phyloP scores from a whole-genome alignment of 2,113 vertebrate genomes.

The Panthera tigris region DNA sequence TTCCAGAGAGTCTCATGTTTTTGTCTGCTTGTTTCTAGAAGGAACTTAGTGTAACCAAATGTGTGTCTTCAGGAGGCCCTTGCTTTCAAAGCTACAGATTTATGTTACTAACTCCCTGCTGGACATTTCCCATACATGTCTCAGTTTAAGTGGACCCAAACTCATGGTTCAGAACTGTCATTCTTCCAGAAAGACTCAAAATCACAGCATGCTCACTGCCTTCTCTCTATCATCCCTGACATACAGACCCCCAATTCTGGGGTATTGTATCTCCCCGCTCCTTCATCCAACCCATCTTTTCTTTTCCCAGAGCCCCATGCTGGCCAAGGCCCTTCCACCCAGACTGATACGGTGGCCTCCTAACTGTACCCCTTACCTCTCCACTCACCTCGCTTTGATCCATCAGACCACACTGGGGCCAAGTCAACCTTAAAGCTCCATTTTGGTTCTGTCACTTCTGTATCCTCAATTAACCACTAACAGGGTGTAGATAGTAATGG shows the following conservation, averaged over 20 bases:
- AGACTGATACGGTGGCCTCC: not conserved
- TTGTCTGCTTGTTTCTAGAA: not conserved
- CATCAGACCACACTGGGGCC: rapidly evolving
- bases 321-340: no score
- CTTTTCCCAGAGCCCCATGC: not conserved
- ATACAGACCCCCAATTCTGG: not conserved
- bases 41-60: rapidly evolving
- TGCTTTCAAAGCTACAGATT: not conserved
- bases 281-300: not conserved
- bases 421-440: not conserved
- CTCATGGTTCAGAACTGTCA: no score
- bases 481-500: not conserved
- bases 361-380: not conserved
- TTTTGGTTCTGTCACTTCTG: not conserved
- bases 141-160: not conserved
- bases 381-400: not conserved
- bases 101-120: not conserved
- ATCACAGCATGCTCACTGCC: not conserved
- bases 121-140: not conserved
- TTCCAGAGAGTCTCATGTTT: not conserved
- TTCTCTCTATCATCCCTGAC: not conserved
- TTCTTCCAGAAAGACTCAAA: not conserved
- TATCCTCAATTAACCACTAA: not conserved
- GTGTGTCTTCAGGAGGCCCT: not conserved
- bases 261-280: not conserved